Evolutionary conservation across 2,797 vertebrate genomes (phyloP), one percentile per base, ranked within the genome.

Genomic region (Propithecus deckenii): DNA sequence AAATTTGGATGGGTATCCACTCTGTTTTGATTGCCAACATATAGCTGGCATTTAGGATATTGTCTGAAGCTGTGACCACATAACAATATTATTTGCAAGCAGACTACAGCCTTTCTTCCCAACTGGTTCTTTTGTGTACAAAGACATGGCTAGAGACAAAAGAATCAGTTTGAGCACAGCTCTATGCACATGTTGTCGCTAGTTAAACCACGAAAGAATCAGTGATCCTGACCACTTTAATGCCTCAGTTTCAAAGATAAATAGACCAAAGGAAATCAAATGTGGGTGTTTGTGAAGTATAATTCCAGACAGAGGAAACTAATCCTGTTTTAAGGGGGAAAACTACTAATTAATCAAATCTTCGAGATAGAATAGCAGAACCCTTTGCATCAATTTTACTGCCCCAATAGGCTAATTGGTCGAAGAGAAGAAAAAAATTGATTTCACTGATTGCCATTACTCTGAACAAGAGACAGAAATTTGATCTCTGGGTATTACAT

Each of bases 31-130:
- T 92, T 92, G 67, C 61, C 71, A 95, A 59, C 14, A 43, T 86
- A 85, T 59, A 88, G 20, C 30, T 95, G 65, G 25, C 30, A 59
- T 90, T 97, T 88, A 87, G 43, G 14, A 97, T 59, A 69, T 4
- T 55, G 35, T 59, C 41, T 65, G 35, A 94, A 92, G 74, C 67
- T 83, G 10, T 63, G 25, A 30, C 15, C 55, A 86, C 23, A 25
- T 35, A 43, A 35, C 25, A 94, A 55, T 84, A 89, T 86, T 46
- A 94, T 59, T 92, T 96, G 46, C 55, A 85, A 83, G 57, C 69
- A 55, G 91, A 94, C 50, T 30, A 14, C 28, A 80, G 46, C 28
- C 25, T 59, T 92, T 81, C 72, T 88, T 91, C 25, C 43, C 61
- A 72, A 2, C 11, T 30, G 61, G 18, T 18, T 88, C 41, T 48